A percentile compares a stretch with the other conserved stretches of the same genome.
Evolutionary conservation across 2,888 invertebrate genomes (phyloP).

Genomic region (Rhyacophila evoluta): DNA sequence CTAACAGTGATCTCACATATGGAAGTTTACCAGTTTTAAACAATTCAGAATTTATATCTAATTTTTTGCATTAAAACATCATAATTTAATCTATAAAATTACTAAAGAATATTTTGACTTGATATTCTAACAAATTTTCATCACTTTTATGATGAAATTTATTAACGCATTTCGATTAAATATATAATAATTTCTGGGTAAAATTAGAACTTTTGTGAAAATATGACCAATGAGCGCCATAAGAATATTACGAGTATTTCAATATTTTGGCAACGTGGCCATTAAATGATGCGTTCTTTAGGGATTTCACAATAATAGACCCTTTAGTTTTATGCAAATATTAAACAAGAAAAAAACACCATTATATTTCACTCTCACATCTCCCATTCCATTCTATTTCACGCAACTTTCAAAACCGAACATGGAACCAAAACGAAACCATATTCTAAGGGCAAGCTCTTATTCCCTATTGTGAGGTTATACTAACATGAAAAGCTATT

Average conservation of each 20-base stretch:
- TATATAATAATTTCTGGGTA: too few species aligned
- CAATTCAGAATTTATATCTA: too few species aligned
- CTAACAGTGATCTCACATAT: too few species aligned
- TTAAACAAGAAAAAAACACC: not conserved
- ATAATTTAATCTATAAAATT: too few species aligned
- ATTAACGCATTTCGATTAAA: too few species aligned
- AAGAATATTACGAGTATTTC: too few species aligned
- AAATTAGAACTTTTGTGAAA: not conserved
- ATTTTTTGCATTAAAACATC: too few species aligned
- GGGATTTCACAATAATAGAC: not conserved
- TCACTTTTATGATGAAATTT: too few species aligned
- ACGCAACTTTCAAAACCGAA: not conserved
- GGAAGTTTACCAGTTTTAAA: too few species aligned
- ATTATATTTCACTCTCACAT: not conserved
- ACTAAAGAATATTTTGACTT: too few species aligned
- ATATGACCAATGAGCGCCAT: too few species aligned
- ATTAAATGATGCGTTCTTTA: not conserved
- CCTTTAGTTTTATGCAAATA: not conserved
- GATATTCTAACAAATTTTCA: too few species aligned
- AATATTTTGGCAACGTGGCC: not conserved
- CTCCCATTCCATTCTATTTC: not conserved
- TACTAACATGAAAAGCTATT: slow-evolving; percentile 48
- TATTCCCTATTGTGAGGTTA: slow-evolving; percentile 46
- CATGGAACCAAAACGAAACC: not conserved
- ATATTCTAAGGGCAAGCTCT: not conserved